Evolutionary conservation across 2,888 invertebrate genomes (phyloP), one percentile per base, ranked within the genome.

Genomic region (Drosophila anomalata): DNA sequence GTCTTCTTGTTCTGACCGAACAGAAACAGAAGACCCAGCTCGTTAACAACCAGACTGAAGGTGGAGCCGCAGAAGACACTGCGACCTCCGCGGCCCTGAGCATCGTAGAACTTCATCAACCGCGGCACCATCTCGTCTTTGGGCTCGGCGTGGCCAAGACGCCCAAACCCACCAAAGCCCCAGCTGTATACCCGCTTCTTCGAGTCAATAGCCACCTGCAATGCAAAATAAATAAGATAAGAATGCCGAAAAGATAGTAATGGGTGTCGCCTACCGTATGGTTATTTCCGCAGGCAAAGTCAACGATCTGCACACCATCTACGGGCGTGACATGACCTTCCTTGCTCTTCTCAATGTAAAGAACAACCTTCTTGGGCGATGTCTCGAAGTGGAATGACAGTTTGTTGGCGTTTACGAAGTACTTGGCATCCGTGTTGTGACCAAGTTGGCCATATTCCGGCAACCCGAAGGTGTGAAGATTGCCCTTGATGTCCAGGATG

Each of bases 141-240:
- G 66, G 95, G 97, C 88, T 97, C 98, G 7, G 97, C 96, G 92
- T 98, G 98, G 0, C 98, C 98, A 12, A 98, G 93, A 2, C 98
- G 94, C 0, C 98, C 98, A 89, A 98, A 97, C 0, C 98, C 98
- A 11, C 98, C 98, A 91, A 98, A 98, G 20, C 98, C 98, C 98
- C 98, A 98, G 56, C 97, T 97, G 92, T 94, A 98, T 0, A 96
- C 96, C 11, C 98, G 94, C 91, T 96, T 97, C 90, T 96, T 96
- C 0, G 96, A 95, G 89, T 98, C 98, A 75, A 97, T 94, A 0
- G 96, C 97, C 51, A 96, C 94, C 96, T 96, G 73, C 22, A 31
- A 26, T 2, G 9, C 1, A 52, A 52, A 11, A 29, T 12, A 8
- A 8, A 8, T 14, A 7, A 20, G 7, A 44, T 2, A 11, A 7